These are phyloP conservation scores for Cabera pusaria DNA, from an alignment of 2,888 invertebrate species.

Conservation along the genomic window DNA sequence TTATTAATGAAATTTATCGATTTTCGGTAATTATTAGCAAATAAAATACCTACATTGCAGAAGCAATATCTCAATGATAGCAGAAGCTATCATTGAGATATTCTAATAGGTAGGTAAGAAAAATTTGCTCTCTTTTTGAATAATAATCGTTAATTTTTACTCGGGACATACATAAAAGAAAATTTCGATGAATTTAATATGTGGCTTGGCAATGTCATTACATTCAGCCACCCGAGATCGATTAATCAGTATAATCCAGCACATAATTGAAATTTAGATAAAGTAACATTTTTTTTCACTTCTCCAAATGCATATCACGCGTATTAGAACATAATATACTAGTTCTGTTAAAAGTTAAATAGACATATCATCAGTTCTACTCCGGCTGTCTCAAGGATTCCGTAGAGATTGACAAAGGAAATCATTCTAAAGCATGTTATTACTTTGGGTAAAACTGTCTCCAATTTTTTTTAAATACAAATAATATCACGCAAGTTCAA, in stretches of 20 bases:
- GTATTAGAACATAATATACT: constrained; percentile 51
- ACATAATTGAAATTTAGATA: constrained; percentile 45
- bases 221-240: constrained; percentile 7
- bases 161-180: too few species aligned
- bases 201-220: not conserved
- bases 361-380: constrained; percentile 37
- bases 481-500: too few species aligned
- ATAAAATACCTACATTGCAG: too few species aligned
- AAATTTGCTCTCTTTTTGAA: too few species aligned
- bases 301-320: constrained; percentile 76
- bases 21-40: too few species aligned
- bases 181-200: too few species aligned
- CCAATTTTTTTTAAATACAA: not conserved
- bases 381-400: constrained; percentile 13
- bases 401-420: constrained; percentile 5
- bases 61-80: too few species aligned
- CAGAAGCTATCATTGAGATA: too few species aligned
- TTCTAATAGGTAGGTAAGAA: too few species aligned
- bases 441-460: constrained; percentile 30
- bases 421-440: constrained; percentile 29
- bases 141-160: too few species aligned
- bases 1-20: constrained; percentile 28
- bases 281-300: constrained; percentile 58
- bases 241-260: constrained; percentile 58
- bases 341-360: constrained; percentile 67